Percentiles rank a stretch among this genome's conserved stretches.
These are phyloP conservation scores for Delphinus delphis DNA, from an alignment of 2,113 vertebrate genomes.

Conservation along the genomic window DNA sequence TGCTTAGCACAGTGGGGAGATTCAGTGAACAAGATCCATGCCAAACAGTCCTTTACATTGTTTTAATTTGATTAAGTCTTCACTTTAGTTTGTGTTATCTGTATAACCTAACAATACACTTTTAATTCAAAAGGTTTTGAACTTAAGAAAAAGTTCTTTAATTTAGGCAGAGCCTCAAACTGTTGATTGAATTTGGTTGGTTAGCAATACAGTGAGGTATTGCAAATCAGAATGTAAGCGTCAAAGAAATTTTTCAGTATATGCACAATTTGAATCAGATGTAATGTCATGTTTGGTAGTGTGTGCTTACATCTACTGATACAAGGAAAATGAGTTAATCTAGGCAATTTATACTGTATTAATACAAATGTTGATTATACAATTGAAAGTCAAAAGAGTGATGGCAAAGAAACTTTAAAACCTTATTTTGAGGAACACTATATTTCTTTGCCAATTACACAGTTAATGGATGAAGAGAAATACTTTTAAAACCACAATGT, in stretches of 20 bases:
- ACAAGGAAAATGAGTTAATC: not conserved
- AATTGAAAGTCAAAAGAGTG: slow-evolving; percentile 10
- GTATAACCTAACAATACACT: not conserved
- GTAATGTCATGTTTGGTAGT: not conserved
- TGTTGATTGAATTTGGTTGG: not conserved
- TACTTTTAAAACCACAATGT: not conserved
- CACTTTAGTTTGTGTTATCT: not conserved
- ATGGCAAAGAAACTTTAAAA: not conserved
- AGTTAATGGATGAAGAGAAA: not conserved
- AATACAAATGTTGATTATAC: not conserved
- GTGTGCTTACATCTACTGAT: not conserved
- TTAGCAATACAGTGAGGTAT: not conserved
- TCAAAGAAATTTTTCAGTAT: not conserved
- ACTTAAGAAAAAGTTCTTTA: not conserved
- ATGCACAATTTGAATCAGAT: not conserved
- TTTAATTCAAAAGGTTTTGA: not conserved
- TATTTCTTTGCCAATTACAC: not conserved
- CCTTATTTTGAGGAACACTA: not conserved
- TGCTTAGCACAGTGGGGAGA: not conserved
- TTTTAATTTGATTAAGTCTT: not conserved
- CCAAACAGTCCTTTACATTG: not conserved
- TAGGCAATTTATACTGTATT: not conserved
- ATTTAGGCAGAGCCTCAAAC: slow-evolving; percentile 19
- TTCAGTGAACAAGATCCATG: not conserved
- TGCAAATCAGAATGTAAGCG: not conserved